These are phyloP conservation scores for Benthosema pterotum DNA, from an alignment of 2,797 vertebrate species.

Conservation along the genomic window DNA sequence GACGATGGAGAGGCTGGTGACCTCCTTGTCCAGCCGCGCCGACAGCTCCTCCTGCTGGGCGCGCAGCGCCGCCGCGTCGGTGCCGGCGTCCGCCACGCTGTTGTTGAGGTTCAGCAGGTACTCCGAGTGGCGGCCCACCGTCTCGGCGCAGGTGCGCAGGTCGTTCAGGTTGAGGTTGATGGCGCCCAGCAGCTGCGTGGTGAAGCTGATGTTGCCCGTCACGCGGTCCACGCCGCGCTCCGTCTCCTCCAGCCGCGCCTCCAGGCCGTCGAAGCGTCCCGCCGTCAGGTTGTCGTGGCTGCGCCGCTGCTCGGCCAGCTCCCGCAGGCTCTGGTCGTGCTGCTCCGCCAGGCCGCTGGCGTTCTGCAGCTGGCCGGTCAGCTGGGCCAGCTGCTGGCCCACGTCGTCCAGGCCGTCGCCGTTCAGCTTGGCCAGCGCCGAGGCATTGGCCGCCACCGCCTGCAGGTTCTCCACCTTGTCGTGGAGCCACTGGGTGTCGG, in stretches of 20 bases:
- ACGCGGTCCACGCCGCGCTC: constrained; percentile 89
- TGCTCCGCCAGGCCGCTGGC: constrained; percentile 85
- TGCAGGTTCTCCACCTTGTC: constrained; percentile 90
- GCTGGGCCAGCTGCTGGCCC: constrained; percentile 83
- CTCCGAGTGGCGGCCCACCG: constrained; percentile 89
- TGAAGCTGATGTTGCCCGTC: constrained; percentile 93
- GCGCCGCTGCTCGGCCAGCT: constrained; percentile 88
- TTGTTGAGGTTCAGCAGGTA: constrained; percentile 87
- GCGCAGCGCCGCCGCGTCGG: constrained; percentile 83
- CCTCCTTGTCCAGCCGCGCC: constrained; percentile 89
- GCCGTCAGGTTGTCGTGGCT: constrained; percentile 88
- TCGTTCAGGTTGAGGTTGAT: constrained; percentile 90
- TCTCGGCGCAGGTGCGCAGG: constrained; percentile 90
- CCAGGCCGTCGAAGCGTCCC: constrained; percentile 84
- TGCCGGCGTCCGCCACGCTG: constrained; percentile 84
- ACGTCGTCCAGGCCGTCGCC: constrained; percentile 92
- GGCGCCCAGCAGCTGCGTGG: constrained; percentile 90
- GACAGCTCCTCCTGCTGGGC: constrained; percentile 90
- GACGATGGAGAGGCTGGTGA: constrained; percentile 89
- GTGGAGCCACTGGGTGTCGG: constrained; percentile 90
- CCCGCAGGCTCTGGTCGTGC: constrained; percentile 88
- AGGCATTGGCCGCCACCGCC: constrained; percentile 85
- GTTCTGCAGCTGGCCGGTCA: constrained; percentile 89
- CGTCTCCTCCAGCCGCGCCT: constrained; percentile 85
- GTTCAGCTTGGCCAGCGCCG: constrained; percentile 87